Conservation (phyloP, 2,113 vertebrate genomes). For the Atlantisia rogersi region DNA sequence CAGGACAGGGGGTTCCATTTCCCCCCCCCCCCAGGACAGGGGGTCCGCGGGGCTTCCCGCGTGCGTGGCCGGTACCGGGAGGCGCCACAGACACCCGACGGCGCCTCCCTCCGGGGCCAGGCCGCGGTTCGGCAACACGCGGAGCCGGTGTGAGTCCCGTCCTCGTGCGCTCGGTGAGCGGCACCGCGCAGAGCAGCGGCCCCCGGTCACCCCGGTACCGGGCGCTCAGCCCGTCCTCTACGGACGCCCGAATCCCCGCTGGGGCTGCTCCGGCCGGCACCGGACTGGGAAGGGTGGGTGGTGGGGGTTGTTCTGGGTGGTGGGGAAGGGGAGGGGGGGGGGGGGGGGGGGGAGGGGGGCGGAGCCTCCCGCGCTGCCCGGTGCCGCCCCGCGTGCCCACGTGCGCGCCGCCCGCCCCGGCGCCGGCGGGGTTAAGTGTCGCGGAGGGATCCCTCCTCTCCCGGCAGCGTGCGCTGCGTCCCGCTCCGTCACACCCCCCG, state of each 20-base stretch:
- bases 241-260: too few relatives aligned
- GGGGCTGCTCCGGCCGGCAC: too few relatives aligned
- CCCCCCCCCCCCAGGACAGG: too few relatives aligned
- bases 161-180: too few relatives aligned
- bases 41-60: neutral
- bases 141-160: neutral
- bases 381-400: constrained; percentile 7
- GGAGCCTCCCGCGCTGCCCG: neutral
- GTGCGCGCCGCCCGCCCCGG: neutral
- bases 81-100: neutral
- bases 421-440: constrained; percentile 1
- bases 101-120: neutral
- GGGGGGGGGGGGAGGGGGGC: neutral
- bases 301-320: too few relatives aligned
- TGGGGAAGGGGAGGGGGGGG: too few relatives aligned
- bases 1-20: too few relatives aligned
- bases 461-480: neutral
- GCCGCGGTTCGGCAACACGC: neutral
- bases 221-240: neutral
- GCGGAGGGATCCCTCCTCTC: neutral
- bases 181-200: neutral
- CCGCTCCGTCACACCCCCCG: neutral
- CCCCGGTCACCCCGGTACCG: neutral
- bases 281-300: too few relatives aligned
- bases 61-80: neutral